Evolutionary conservation across 2,113 vertebrate species (phyloP), one percentile per base, ranked within the genome.

Genomic region (Zosterops pallidus): DNA sequence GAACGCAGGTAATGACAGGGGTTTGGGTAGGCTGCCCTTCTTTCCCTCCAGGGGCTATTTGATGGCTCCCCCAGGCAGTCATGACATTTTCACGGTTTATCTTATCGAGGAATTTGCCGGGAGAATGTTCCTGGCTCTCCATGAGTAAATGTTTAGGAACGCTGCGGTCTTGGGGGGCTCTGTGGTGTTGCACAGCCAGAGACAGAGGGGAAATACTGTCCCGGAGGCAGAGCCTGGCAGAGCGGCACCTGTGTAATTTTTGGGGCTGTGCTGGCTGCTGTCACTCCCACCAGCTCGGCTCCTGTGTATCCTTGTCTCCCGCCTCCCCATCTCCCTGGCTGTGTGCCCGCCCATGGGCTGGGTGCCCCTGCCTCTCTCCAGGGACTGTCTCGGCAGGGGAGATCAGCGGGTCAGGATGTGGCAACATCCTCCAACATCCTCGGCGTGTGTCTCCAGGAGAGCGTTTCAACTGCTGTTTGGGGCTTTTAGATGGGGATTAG

Each of bases 111-210:
- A 86, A 92, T 97, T 94, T 53, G 31, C 49, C 12, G 23, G 90
- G 71, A 94, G 79, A 79, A 83, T 90, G 87, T 75, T 86, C 80
- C 87, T 87, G 79, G 29, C 82, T 92, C 56, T 70, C 37, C 12
- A 2, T 91, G 95, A 91, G 70, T 91, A 94, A 95, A 89, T 62
- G 60, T 90, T 95, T 62, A 92, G 94, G 95, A 95, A 89, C 4
- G 35, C 82, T 67, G n/a, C 0, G 0, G 42, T 82, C 57, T 62
- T 14, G 8, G 2, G 85, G 87, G 59, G 28, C 47, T 90, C 7
- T 0, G 3, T 4, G 4, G 57, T 26, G 53, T 10, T 59, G 49
- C 6, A 5, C 14, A 64, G 81, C 53, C 4, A 4, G 44, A 49
- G 56, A 72, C 3, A 16, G 3, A 11, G 44, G 28, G 33, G 5